Percentiles rank a stretch among this genome's conserved stretches.
Conservation (phyloP, 2,113 vertebrate genomes). For the Trochalopteron elliotii region DNA sequence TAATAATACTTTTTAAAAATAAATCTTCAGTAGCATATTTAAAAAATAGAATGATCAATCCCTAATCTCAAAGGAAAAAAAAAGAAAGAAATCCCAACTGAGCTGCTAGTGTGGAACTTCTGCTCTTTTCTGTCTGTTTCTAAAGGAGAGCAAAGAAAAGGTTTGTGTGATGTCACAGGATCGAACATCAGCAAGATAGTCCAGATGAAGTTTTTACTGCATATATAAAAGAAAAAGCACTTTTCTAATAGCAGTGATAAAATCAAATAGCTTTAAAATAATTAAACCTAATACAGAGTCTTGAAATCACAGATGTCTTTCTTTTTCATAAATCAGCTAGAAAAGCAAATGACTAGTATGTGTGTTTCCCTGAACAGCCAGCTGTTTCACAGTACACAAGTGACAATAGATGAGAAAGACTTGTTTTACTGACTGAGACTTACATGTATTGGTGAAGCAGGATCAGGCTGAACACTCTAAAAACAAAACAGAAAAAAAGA, state of each 20-base stretch:
- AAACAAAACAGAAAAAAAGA: conserved; percentile 57
- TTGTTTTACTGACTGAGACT: conserved; percentile 61
- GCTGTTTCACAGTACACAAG: not conserved
- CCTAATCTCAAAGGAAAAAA: not conserved
- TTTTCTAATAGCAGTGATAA: not conserved
- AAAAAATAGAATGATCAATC: not conserved
- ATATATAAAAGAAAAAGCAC: not conserved
- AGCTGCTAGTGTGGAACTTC: not conserved
- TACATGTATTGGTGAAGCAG: conserved; percentile 95
- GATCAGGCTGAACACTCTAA: conserved; percentile 96
- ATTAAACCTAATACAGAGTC: not conserved
- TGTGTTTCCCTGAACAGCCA: not conserved
- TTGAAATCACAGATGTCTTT: not conserved
- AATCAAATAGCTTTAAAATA: not conserved
- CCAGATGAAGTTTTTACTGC: not conserved
- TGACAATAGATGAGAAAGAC: not conserved
- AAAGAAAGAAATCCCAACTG: not conserved
- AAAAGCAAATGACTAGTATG: not conserved
- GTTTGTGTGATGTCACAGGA: not conserved
- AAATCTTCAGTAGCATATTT: not conserved
- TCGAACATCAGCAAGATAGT: not conserved
- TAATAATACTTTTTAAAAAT: not conserved
- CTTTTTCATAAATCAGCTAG: not conserved
- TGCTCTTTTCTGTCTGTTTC: not conserved
- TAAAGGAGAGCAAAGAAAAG: not conserved